Evolutionary conservation across 2,888 invertebrate species (phyloP).

Genomic region (Papilio gigon): DNA sequence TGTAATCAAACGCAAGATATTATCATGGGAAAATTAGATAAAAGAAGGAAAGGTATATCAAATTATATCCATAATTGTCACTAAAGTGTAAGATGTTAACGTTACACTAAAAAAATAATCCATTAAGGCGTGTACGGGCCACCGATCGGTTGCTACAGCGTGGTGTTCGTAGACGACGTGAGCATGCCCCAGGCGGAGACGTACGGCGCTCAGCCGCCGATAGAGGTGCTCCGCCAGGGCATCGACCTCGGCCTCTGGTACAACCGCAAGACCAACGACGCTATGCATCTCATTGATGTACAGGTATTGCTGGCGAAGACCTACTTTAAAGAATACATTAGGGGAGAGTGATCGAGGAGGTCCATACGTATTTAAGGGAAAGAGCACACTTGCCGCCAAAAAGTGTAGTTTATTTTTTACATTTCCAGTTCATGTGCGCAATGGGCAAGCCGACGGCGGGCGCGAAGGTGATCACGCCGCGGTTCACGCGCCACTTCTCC

Average conservation of each 20-base stretch:
- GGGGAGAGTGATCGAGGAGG: too few species aligned
- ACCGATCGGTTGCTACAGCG: conserved; percentile 92
- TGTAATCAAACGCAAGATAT: conserved; percentile 97
- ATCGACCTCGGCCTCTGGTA: conserved; percentile 96
- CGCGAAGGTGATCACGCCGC: conserved; percentile 90
- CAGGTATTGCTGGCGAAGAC: conserved; percentile 79
- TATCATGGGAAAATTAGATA: conserved; percentile 96
- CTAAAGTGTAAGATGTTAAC: background rate
- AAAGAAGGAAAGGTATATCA: conserved; percentile 89
- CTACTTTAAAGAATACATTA: background rate
- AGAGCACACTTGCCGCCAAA: too few species aligned
- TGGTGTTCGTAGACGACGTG: conserved; percentile 97
- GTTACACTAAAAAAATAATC: conserved; percentile 33
- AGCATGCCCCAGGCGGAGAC: conserved; percentile 95
- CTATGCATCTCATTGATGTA: conserved; percentile 92
- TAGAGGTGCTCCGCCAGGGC: conserved; percentile 94
- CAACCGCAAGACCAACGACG: conserved; percentile 90
- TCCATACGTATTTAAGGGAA: too few species aligned
- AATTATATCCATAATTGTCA: background rate
- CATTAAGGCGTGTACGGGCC: conserved; percentile 92
- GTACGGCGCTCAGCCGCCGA: conserved; percentile 97
- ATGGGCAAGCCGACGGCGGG: conserved; percentile 92
- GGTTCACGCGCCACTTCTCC: conserved; percentile 94
- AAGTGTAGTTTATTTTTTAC: too few species aligned
- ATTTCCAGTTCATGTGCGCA: conserved; percentile 90